phyloP scores from a whole-genome alignment of 1,140 invertebrate species.

The Acromyrmex charruanus region DNA sequence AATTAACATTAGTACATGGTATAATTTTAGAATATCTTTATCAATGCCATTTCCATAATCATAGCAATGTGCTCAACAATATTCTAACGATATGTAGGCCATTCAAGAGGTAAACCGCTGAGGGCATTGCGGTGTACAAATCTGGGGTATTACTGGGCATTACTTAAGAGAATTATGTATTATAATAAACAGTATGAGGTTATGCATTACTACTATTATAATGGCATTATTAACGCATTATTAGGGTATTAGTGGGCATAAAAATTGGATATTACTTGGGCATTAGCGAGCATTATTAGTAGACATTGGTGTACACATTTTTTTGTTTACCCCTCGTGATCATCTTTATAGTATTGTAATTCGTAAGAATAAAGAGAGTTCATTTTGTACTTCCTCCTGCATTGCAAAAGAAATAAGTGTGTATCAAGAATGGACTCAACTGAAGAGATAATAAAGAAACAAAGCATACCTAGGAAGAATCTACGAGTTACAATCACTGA shows the following conservation, averaged over 20 bases:
- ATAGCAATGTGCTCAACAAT: background rate
- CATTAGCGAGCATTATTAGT: too few species aligned
- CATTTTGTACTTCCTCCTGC: background rate
- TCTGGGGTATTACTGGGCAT: too few species aligned
- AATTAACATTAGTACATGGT: background rate
- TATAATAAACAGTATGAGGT: too few species aligned
- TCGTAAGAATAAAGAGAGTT: background rate
- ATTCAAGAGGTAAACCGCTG: background rate
- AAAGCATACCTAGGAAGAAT: background rate
- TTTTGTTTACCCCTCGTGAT: too few species aligned
- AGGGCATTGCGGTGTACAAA: too few species aligned
- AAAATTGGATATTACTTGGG: too few species aligned
- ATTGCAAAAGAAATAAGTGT: background rate
- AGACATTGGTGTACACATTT: too few species aligned
- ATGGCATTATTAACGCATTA: too few species aligned
- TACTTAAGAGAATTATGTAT: too few species aligned
- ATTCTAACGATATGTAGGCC: background rate
- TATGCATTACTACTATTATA: too few species aligned
- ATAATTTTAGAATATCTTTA: slow-evolving; percentile 3
- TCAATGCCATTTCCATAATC: slow-evolving; percentile 51
- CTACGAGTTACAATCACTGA: background rate
- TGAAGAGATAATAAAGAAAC: background rate
- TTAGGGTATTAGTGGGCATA: too few species aligned
- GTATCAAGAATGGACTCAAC: background rate
- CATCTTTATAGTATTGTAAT: background rate